Base-by-base conservation (phyloP, 1,140 invertebrate genomes). In the Pseudomyrmex sp. region DNA sequence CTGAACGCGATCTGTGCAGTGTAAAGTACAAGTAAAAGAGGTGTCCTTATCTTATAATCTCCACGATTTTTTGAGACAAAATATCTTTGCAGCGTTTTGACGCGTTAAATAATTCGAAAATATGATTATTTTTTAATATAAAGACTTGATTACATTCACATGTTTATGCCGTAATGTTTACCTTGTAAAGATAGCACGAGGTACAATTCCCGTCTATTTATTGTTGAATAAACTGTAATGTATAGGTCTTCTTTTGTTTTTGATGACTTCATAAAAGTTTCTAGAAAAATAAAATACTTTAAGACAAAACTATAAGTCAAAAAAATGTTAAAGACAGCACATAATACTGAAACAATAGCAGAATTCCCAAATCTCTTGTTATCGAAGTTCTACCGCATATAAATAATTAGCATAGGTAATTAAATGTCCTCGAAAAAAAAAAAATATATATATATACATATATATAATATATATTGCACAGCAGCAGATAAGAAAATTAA, bases 1-100 rank as follows among this genome's bases (percentile, higher is more conserved):
- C 56, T 66, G 52, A 70, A 66, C 44, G n/a, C 15, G 44, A 80
- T 44, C 76, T n/a, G 26, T n/a, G 63, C 50, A 69, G 63, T n/a
- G 50, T 69, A 80, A 59, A 70, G 54, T 48, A 70, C 56, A n/a
- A 5, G 4, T 10, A 77, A 50, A 72, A 59, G 44, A 26, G 44
- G 5, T 20, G 8, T 69, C 23, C 54, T 72, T 72, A 72, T n/a
- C 1, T 20, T 5, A 10, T 70, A 79, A 79, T 70, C 15, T 20
- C 52, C 20, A 70, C 52, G 20, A 79, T 58, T 79, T 52, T 15
- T 5, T 35, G 10, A 18, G 10, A 69, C 15, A 23, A 79, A 58
- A 48, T 59, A 59, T 79, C 3, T 15, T 69, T 12, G n/a, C 44
- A 9, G 44, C 50, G 35, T 54, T 35, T 18, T 48, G 5, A 69